Conservation (phyloP, 2,888 invertebrate species). For the Stenotaenia linearis region DNA sequence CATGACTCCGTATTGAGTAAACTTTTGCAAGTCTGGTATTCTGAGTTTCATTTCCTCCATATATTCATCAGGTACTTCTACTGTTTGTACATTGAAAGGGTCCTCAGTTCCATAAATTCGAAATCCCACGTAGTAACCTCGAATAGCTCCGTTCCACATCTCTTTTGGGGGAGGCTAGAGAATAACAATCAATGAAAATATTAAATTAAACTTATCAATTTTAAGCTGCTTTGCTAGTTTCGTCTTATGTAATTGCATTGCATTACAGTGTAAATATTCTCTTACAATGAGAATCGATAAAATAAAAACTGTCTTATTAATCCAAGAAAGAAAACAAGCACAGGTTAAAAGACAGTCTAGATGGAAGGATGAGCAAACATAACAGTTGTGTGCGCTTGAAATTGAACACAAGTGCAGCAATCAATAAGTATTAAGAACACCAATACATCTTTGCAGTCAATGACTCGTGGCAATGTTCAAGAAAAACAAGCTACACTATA, state of each 20-base stretch:
- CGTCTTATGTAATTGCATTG: not conserved
- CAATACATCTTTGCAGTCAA: constrained; percentile 20
- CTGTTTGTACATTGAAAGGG: constrained; percentile 24
- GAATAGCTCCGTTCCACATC: constrained; percentile 66
- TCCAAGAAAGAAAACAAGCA: not conserved
- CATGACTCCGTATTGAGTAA: constrained; percentile 45
- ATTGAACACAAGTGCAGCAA: constrained; percentile 11
- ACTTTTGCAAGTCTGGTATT: constrained; percentile 51
- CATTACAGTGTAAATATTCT: not conserved
- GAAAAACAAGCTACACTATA: not conserved
- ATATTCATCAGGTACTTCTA: constrained; percentile 36
- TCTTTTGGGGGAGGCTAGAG: constrained; percentile 59
- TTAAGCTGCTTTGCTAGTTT: not conserved
- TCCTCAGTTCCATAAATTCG: constrained; percentile 40
- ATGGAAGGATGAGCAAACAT: constrained; percentile 26
- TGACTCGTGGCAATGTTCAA: constrained; percentile 1
- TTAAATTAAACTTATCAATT: not conserved
- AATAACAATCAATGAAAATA: not conserved
- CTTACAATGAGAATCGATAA: not conserved
- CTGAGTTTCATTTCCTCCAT: constrained; percentile 37
- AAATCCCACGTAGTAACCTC: constrained; percentile 69
- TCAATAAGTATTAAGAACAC: constrained; percentile 9
- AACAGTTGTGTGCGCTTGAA: constrained; percentile 21
- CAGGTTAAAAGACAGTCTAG: constrained; percentile 7
- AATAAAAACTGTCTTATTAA: not conserved